Percentiles rank a stretch among this genome's conserved stretches.
phyloP scores from a whole-genome alignment of 2,797 vertebrate species.

The Characodon lateralis region DNA sequence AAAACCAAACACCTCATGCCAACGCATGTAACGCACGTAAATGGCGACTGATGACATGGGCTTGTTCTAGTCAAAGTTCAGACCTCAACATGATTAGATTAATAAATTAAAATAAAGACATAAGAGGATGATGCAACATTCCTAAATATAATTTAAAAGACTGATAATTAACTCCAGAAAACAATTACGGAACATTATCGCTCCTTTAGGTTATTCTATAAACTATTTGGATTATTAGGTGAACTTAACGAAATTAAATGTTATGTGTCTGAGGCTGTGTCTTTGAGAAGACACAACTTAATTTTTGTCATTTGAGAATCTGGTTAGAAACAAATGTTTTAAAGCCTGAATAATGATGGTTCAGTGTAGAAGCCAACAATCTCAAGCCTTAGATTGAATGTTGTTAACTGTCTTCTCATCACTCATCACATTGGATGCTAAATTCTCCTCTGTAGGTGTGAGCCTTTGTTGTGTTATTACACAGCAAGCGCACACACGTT shows the following conservation, averaged over 20 bases:
- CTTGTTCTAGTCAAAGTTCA: not conserved
- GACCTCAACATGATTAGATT: not conserved
- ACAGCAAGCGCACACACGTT: constrained; percentile 13
- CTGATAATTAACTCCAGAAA: not conserved
- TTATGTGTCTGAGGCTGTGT: not conserved
- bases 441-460: constrained; percentile 61
- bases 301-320: not conserved
- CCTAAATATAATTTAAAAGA: not conserved
- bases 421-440: constrained; percentile 48
- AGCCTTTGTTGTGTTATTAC: constrained; percentile 53
- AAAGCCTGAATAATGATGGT: not conserved
- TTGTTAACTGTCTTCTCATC: constrained; percentile 38
- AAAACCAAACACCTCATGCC: not conserved
- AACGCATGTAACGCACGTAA: not conserved
- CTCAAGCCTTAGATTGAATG: not conserved
- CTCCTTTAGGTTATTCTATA: not conserved
- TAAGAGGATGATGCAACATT: too few species aligned
- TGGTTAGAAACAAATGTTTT: not conserved
- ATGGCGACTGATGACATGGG: not conserved
- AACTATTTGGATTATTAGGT: not conserved
- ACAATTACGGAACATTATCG: not conserved
- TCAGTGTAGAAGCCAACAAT: not conserved
- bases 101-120: not conserved
- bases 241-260: not conserved
- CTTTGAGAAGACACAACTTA: not conserved